Evolutionary conservation across 2,888 invertebrate genomes (phyloP), one percentile per base, ranked within the genome.

Genomic region (Argyresthia goedartella): DNA sequence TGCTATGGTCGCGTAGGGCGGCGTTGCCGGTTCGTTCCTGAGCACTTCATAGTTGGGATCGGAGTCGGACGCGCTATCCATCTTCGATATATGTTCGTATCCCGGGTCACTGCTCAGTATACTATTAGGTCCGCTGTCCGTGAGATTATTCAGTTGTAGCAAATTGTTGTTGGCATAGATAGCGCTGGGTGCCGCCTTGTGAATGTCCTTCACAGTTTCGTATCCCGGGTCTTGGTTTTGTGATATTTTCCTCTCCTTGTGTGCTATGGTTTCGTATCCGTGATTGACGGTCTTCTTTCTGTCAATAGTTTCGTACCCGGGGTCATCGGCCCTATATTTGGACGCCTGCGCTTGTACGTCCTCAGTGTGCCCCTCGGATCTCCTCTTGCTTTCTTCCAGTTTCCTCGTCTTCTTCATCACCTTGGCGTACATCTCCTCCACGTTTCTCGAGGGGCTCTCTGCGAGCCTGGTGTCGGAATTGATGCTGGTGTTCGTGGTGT

Each of bases 341-440:
- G 69, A 60, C n/a, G n/a, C n/a, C n/a, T n/a, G n/a, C n/a, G n/a
- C n/a, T n/a, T n/a, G n/a, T n/a, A n/a, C n/a, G n/a, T n/a, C n/a
- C n/a, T n/a, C n/a, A 0, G 62, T 55, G 56, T 71, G 71, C 34
- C 57, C 56, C 58, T 80, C 78, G 1, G 76, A 70, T 33, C 71
- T 71, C 53, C 78, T 59, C 9, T 62, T 57, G 10, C 68, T 52
- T 57, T 85, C 70, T 61, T 88, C 67, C 0, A 64, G 69, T 66
- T 71, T 75, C 78, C 91, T 92, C 55, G 89, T 82, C 70, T 90
- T 92, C 69, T 94, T 94, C 66, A 91, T 89, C 15, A 95, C 95
- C 84, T 95, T 96, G 1, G 95, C 95, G 72, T 96, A 96, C 91
- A 96, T 93, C 64, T 95, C 95, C 62, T 95, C 95, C n/a, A 95